Evolutionary conservation across 1,140 invertebrate genomes (phyloP).

Genomic region (Procambarus virginalis): DNA sequence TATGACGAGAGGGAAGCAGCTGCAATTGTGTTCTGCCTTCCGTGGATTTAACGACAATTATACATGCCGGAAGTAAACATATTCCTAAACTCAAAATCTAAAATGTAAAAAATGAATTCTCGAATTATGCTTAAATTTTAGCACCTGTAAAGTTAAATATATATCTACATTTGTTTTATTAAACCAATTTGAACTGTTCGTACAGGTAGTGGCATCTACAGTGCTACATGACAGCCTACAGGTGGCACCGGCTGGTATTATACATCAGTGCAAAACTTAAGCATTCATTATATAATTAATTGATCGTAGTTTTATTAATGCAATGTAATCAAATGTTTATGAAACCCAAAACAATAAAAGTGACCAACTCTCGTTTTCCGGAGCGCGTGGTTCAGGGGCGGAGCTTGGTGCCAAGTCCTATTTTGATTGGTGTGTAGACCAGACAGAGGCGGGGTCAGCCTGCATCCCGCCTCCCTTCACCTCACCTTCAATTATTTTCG

Average conservation of each 20-base stretch:
- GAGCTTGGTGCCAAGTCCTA: conserved; percentile 14
- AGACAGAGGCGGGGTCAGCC: conserved; percentile 22
- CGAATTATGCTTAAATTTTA: too few relatives aligned
- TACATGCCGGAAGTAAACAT: background rate
- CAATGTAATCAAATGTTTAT: background rate
- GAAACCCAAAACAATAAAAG: conserved; percentile 17
- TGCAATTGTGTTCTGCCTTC: background rate
- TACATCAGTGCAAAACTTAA: too few relatives aligned
- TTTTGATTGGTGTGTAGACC: conserved; percentile 29
- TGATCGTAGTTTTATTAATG: background rate
- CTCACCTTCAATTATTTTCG: conserved; percentile 63
- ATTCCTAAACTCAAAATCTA: background rate
- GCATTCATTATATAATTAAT: background rate
- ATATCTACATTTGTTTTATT: too few relatives aligned
- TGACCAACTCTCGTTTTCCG: conserved; percentile 5
- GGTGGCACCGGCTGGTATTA: too few relatives aligned
- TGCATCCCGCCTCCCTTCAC: conserved; percentile 41
- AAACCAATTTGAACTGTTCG: too few relatives aligned
- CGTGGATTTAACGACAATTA: background rate
- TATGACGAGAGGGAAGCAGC: background rate
- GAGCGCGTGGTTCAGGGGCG: conserved; percentile 41
- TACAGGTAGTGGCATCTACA: too few relatives aligned
- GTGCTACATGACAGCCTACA: too few relatives aligned
- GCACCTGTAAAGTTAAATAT: too few relatives aligned
- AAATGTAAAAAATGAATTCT: background rate